Evolutionary conservation across 1,140 invertebrate species (phyloP).

Genomic region (Pemphigus obesinymphae): DNA sequence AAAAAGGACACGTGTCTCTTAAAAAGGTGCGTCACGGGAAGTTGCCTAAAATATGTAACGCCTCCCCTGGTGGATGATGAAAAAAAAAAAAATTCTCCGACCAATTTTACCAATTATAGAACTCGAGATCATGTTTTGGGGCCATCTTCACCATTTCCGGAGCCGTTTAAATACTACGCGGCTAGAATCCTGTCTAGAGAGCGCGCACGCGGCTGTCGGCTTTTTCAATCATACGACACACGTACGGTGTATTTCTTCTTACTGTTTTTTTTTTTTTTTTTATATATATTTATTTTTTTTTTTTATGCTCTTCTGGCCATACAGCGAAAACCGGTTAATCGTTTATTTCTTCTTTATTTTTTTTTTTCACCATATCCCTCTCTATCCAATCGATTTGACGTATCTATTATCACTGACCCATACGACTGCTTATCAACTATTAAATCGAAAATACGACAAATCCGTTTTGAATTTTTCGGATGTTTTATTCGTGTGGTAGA

Average conservation of each 20-base stretch:
- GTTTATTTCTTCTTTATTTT: constrained; percentile 20
- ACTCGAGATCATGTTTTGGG: constrained; percentile 6
- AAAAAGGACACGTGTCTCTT: neutral
- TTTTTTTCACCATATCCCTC: neutral
- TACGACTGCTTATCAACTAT: constrained; percentile 12
- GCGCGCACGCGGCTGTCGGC: neutral
- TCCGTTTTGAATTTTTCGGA: constrained; percentile 3
- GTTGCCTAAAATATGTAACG: neutral
- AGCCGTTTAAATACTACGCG: neutral
- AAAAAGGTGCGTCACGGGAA: neutral
- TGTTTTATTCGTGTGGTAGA: neutral
- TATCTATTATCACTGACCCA: constrained; percentile 25
- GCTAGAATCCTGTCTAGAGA: constrained; percentile 2
- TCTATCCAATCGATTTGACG: constrained; percentile 22
- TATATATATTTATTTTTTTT: neutral
- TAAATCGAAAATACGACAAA: neutral
- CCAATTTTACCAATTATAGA: constrained; percentile 32
- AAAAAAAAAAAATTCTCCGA: neutral
- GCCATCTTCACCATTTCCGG: constrained; percentile 21
- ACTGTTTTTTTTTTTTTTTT: neutral
- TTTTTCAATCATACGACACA: constrained; percentile 33
- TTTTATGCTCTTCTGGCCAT: neutral
- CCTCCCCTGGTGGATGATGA: neutral
- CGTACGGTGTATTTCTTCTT: constrained; percentile 3
- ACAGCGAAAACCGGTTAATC: constrained; percentile 28